These are phyloP conservation scores for Exaiptasia diaphana DNA, from an alignment of 64 coral and sea anemone species.

Conservation along the genomic window DNA sequence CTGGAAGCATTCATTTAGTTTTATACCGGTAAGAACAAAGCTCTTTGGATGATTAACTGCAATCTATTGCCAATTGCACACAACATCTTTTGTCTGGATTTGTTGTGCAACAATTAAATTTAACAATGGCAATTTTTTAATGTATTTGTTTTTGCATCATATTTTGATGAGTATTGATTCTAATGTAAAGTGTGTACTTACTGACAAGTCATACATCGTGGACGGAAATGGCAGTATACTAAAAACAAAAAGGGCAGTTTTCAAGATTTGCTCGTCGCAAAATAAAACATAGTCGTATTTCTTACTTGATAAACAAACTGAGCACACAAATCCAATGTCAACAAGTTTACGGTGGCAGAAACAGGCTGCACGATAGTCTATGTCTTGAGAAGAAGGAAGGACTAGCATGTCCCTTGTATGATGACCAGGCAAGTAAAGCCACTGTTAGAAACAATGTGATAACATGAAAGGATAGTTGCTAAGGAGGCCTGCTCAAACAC, in stretches of 20 bases:
- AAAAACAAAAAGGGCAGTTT: background rate
- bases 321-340: slow-evolving; percentile 94
- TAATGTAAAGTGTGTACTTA: too few relatives aligned
- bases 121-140: too few relatives aligned
- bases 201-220: slow-evolving; percentile 87
- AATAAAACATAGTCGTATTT: background rate
- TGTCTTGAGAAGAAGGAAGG: slow-evolving; percentile 72
- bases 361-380: slow-evolving; percentile 95
- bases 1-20: too few relatives aligned
- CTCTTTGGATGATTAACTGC: too few relatives aligned
- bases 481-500: background rate
- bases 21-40: too few relatives aligned
- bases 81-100: too few relatives aligned
- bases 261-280: background rate
- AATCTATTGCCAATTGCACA: too few relatives aligned
- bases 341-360: slow-evolving; percentile 89
- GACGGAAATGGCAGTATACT: slow-evolving; percentile 95
- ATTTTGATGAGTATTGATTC: too few relatives aligned
- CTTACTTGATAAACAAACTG: slow-evolving; percentile 98
- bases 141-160: too few relatives aligned
- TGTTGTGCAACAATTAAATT: too few relatives aligned
- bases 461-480: background rate
- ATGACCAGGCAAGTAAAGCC: slow-evolving; percentile 80
- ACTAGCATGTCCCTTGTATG: slow-evolving; percentile 62
- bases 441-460: slow-evolving; percentile 43